Base-by-base conservation (phyloP, 37 sponge, comb jelly and placozoan genomes). In the Theonella swinhoei region DNA sequence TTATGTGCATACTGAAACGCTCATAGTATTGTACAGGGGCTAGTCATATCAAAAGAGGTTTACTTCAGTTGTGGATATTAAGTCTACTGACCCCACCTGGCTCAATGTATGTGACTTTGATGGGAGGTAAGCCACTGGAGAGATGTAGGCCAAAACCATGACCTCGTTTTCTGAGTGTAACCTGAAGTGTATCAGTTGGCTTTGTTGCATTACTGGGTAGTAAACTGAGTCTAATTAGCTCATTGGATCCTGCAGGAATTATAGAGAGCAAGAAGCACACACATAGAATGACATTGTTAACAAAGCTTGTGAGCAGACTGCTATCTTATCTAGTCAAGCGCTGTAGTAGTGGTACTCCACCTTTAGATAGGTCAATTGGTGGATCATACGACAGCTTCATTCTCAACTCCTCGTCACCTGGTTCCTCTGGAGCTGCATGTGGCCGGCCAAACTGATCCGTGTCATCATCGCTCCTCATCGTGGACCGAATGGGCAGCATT, bases 121-220 rank as follows among this genome's bases (percentile, higher is more conserved):
- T 47, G 9, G 88, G 88, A 25, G 88, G 88, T 32, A 68, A 71
- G 31, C 88, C 88, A 30, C 42, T 75, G 8, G 82, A 80, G 9
- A 81, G 70, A 33, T 81, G 77, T 22, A 88, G 36, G 23, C 88
- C 88, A 26, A 81, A 35, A 1, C 77, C 77, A 0, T 75, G 59
- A 20, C 26, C 31, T 14, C 75, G 66, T 22, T 34, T 9, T 11
- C 69, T 30, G 11, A 47, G 54, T 7, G 54, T 47, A 14, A 47
- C 54, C 14, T 47, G n/a, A n/a, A n/a, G n/a, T n/a, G n/a, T 58
- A 58, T 11, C 60, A 2, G 24, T 63, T 28, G 26, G 26, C 24
- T 2, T 63, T 63, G 8, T 63, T n/a, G 64, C 64, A 63, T 5
- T 5, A n/a, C 26, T 63, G 3, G 64, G 64, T 63, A 29, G 24